Base-by-base conservation (phyloP, 2,113 vertebrate species). In the Neodontobutis hainanensis region DNA sequence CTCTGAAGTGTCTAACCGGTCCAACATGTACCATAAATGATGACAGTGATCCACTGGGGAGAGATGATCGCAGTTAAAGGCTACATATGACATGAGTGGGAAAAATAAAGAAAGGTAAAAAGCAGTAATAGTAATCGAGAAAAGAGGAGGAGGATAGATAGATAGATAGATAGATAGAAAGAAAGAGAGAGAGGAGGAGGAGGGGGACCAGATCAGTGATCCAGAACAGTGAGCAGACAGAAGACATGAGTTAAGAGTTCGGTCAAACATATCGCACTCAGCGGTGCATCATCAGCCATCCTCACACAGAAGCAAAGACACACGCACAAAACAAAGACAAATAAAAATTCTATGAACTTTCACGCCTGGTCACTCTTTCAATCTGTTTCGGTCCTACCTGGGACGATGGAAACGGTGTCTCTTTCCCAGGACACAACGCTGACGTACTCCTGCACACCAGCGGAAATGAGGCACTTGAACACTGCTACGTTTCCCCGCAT, bases 381-480 rank as follows among this genome's bases (percentile, higher is more conserved):
- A 10, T 14, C 11, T 8, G 42, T 42, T 35, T 51, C 36, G 15
- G 46, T 78, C 95, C 89, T 97, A 99, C 97, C 97, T 96, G 96
- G 94, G 89, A 93, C 85, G 88, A 99, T 98, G 90, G 97, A 96
- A 68, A 98, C 96, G 0, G 97, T 99, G 93, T 99, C 97, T 90
- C 96, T 98, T 88, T 99, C 97, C 97, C 97, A 99, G 92, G 97
- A 98, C 85, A 99, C 96, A 16, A 99, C 97, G 6, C 95, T 98
- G 91, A 99, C 95, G 0, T 99, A 98, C 93, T 98, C 97, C 95
- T 98, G 96, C 94, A 99, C 96, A 63, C 95, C 97, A 8, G 95
- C 94, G 60, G 96, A 97, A 91, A 98, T 98, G 95, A 99, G 97
- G 97, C 97, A 99, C 96, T 98, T 99, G 92, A 99, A 99, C 81